Evolutionary conservation across 2,113 vertebrate genomes (phyloP).

Genomic region (Zosterops japonicus): DNA sequence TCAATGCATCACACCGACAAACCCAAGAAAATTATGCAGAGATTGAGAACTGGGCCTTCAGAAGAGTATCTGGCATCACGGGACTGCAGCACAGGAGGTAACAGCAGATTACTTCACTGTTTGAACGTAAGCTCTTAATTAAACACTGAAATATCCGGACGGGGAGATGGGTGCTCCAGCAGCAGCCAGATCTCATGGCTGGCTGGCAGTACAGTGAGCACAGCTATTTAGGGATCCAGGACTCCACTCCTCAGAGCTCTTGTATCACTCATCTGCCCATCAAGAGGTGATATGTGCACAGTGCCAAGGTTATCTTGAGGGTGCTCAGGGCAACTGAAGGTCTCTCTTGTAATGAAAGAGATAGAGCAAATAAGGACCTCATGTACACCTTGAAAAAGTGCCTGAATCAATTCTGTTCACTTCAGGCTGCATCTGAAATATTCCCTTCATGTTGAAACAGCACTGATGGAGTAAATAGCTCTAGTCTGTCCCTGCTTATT

Average conservation of each 20-base stretch:
- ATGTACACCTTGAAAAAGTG: neutral
- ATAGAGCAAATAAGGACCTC: neutral
- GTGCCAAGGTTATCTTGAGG: neutral
- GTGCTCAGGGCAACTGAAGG: neutral
- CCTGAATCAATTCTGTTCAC: neutral
- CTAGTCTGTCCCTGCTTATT: neutral
- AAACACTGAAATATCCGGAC: neutral
- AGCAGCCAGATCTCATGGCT: neutral
- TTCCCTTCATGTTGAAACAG: neutral
- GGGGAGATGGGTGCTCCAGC: neutral
- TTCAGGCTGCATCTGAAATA: neutral
- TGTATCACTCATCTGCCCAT: neutral
- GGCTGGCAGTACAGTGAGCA: neutral
- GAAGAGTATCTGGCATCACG: rapidly evolving
- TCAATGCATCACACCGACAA: neutral
- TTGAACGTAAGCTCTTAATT: neutral
- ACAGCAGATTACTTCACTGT: neutral
- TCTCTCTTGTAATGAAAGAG: neutral
- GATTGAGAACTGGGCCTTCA: neutral
- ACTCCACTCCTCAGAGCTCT: neutral
- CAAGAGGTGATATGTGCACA: neutral
- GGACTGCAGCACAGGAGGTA: neutral
- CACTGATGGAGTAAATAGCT: neutral
- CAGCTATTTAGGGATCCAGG: neutral
- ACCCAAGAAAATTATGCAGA: neutral